A percentile compares a stretch with the other conserved stretches of the same genome.
Evolutionary conservation across 2,797 vertebrate genomes (phyloP).

Genomic region (Ceyx erithaca): DNA sequence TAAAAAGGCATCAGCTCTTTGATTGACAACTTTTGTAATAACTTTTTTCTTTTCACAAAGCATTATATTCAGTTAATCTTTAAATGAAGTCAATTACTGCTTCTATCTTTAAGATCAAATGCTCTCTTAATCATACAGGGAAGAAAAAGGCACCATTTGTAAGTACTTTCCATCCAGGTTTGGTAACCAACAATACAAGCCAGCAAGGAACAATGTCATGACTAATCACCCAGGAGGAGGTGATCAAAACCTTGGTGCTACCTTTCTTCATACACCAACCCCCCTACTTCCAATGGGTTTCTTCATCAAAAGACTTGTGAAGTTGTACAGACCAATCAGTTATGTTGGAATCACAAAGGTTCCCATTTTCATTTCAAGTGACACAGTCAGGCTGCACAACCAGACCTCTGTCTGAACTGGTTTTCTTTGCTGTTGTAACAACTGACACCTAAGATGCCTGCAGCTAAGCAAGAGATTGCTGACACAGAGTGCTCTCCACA

Average conservation of each 20-base stretch:
- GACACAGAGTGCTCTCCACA: fast-evolving
- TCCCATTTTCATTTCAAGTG: background rate
- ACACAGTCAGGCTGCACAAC: background rate
- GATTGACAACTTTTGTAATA: conserved; percentile 69
- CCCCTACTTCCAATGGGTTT: background rate
- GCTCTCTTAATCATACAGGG: background rate
- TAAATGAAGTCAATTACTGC: conserved; percentile 65
- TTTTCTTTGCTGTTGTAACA: background rate
- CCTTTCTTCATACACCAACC: background rate
- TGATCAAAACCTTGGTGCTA: background rate
- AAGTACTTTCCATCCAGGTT: background rate
- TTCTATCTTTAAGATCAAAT: conserved; percentile 63
- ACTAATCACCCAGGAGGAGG: background rate
- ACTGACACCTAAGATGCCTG: background rate
- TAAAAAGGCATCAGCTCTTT: conserved; percentile 25
- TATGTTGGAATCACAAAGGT: background rate
- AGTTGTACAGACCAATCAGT: background rate
- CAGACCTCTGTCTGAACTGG: background rate
- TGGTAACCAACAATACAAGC: background rate
- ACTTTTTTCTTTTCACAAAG: conserved; percentile 50
- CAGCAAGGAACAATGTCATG: background rate
- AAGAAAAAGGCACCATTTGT: background rate
- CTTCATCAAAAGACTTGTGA: background rate
- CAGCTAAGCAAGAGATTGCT: background rate
- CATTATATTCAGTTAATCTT: conserved; percentile 66